A percentile compares a stretch with the other conserved stretches of the same genome.
phyloP scores from a whole-genome alignment of 2,797 vertebrate genomes.

The Simalia tracyae region DNA sequence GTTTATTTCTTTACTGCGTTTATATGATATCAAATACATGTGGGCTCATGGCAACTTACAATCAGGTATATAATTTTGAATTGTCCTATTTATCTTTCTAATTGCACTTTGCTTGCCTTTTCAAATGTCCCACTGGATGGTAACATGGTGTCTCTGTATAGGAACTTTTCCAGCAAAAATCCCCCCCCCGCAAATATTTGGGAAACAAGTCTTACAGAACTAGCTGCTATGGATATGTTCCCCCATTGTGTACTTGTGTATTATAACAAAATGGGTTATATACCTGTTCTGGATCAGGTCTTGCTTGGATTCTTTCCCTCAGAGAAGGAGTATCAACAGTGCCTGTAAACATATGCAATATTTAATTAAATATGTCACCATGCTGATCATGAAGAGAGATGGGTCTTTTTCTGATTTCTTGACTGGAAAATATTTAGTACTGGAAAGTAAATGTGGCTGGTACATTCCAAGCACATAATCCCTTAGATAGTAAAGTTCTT shows the following conservation, averaged over 20 bases:
- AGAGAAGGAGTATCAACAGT: slow-evolving; percentile 94
- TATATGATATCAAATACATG: neutral
- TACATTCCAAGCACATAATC: neutral
- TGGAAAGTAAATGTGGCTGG: neutral
- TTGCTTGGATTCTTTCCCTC: slow-evolving; percentile 86
- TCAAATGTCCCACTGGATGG: neutral
- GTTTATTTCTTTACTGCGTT: neutral
- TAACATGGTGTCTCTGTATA: neutral
- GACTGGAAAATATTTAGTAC: neutral
- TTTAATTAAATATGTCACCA: slow-evolving; percentile 26
- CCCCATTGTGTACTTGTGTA: neutral
- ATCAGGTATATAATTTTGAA: neutral
- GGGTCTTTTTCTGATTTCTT: neutral
- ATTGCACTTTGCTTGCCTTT: neutral
- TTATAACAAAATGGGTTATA: slow-evolving; percentile 1
- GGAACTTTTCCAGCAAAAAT: neutral
- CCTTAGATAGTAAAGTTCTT: neutral
- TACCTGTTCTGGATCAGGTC: slow-evolving; percentile 89
- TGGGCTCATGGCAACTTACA: neutral
- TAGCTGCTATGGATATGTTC: neutral
- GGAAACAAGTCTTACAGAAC: neutral
- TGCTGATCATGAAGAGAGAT: neutral
- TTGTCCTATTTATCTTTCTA: neutral
- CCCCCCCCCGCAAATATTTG: neutral
- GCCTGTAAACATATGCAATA: slow-evolving; percentile 71